Evolutionary conservation across 2,797 vertebrate genomes (phyloP), one percentile per base, ranked within the genome.

Genomic region (Hemitrygon akajei): DNA sequence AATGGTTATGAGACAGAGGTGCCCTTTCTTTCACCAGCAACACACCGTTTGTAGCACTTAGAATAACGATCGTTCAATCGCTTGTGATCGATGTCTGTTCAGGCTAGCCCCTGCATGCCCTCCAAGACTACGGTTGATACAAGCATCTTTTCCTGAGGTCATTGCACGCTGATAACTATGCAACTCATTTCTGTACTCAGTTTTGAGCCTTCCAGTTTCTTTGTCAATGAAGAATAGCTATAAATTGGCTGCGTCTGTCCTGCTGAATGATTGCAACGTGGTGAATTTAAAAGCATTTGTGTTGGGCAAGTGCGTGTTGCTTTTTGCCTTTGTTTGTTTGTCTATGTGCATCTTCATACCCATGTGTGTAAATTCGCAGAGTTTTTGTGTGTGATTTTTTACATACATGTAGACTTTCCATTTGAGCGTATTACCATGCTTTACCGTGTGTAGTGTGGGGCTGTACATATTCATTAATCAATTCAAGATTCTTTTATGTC

Each of bases 1-100:
- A 91, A 92, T 92, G 71, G 91, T 16, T 75, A 73, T 76, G 91
- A 75, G 86, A 89, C 56, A 34, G 60, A 66, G 60, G 60, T 69
- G 86, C 60, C n/a, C 25, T 89, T 89, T 37, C 60, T 69, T 89
- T 69, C 86, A 16, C 30, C 37, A 60, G 60, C n/a, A n/a, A 30
- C n/a, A 25, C 86, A 89, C 86, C 22, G 60, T 66, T 69, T 37
- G 60, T 10, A 89, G n/a, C 86, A 69, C 86, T 89, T 66, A 69
- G 63, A 89, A 66, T 37, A 89, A 89, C n/a, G n/a, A 89, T n/a
- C 7, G n/a, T n/a, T 22, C 25, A 71, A 40, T 71, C 66, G 27
- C 5, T 7, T 56, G 56, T 47, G 37, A 73, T 75, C 40, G 1
- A 56, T 56, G 71, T 75, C 69, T 93, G n/a, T 34, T 56, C 22